Percentiles rank a stretch among this genome's conserved stretches.
These are phyloP conservation scores for Poecilia velifera DNA, from an alignment of 2,797 vertebrate genomes.

Conservation along the genomic window DNA sequence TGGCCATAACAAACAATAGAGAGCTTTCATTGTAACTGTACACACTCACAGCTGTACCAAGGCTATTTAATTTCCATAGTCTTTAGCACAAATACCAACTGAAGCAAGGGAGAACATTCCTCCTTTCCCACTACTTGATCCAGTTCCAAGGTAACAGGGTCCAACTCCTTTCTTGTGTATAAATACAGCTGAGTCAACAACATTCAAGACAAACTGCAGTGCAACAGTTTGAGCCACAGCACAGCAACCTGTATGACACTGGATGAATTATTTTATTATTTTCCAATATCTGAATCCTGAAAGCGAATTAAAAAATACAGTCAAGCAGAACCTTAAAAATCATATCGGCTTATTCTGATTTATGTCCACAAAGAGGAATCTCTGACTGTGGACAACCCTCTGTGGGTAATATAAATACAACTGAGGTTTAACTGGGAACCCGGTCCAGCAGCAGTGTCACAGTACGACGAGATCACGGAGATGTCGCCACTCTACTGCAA, in stretches of 20 bases:
- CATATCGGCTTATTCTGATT: slow-evolving; percentile 37
- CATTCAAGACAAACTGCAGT: slow-evolving; percentile 16
- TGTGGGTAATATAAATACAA: slow-evolving; percentile 30
- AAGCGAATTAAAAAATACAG: not conserved
- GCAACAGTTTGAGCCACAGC: not conserved
- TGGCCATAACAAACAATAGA: slow-evolving; percentile 66
- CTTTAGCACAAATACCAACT: slow-evolving; percentile 30
- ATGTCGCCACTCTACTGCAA: slow-evolving; percentile 38
- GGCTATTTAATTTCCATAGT: slow-evolving; percentile 48
- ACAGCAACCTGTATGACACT: slow-evolving; percentile 10
- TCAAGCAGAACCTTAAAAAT: slow-evolving; percentile 15
- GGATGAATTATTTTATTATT: slow-evolving; percentile 17
- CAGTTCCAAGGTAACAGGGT: slow-evolving; percentile 32
- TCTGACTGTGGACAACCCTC: slow-evolving; percentile 33
- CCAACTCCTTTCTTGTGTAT: slow-evolving; percentile 10
- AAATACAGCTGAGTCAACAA: slow-evolving; percentile 31
- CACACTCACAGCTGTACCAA: slow-evolving; percentile 54
- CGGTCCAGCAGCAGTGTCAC: slow-evolving; percentile 17
- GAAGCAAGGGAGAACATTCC: slow-evolving; percentile 36
- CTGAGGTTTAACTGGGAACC: slow-evolving; percentile 29
- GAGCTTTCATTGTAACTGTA: slow-evolving; percentile 57
- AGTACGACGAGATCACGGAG: slow-evolving; percentile 24
- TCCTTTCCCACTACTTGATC: slow-evolving; percentile 12
- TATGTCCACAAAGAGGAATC: slow-evolving; percentile 27
- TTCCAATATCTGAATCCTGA: slow-evolving; percentile 9